These are phyloP conservation scores for Pyrgilauda ruficollis DNA, from an alignment of 2,113 vertebrate species.

Conservation along the genomic window DNA sequence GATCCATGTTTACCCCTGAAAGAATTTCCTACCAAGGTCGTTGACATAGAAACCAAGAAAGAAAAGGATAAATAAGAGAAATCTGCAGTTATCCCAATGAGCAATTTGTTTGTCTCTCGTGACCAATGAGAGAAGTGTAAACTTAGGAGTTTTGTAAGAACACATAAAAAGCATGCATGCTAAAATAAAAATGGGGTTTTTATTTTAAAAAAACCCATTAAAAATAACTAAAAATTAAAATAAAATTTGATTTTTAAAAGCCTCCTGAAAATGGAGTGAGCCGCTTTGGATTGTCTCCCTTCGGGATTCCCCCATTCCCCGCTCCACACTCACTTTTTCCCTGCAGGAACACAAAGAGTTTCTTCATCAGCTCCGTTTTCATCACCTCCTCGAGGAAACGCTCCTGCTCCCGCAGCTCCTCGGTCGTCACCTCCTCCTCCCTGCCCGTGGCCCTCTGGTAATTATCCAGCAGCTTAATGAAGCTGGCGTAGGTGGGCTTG, in stretches of 20 bases:
- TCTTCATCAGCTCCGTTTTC: conserved; percentile 81
- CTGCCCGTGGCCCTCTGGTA: conserved; percentile 82
- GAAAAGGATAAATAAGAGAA: background rate
- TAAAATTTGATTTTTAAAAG: too few species aligned
- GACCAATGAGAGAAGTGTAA: background rate
- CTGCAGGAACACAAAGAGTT: conserved; percentile 82
- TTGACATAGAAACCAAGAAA: background rate
- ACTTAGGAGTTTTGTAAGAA: background rate
- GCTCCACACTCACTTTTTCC: conserved; percentile 76
- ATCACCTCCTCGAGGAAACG: conserved; percentile 83
- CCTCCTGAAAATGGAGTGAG: background rate
- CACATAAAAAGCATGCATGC: background rate
- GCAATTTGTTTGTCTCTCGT: background rate
- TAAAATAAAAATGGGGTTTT: background rate
- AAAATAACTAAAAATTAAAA: too few species aligned
- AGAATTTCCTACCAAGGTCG: background rate
- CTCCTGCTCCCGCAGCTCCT: conserved; percentile 85
- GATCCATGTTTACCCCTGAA: background rate
- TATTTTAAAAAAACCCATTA: too few species aligned
- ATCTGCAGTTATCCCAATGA: background rate
- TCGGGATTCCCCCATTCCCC: rapidly evolving
- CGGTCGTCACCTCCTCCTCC: conserved; percentile 74
- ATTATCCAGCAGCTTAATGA: conserved; percentile 88
- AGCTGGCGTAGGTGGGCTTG: conserved; percentile 84
- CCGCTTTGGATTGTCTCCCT: background rate